Conservation (phyloP, 2,113 vertebrate species). For the Nettapus auritus region DNA sequence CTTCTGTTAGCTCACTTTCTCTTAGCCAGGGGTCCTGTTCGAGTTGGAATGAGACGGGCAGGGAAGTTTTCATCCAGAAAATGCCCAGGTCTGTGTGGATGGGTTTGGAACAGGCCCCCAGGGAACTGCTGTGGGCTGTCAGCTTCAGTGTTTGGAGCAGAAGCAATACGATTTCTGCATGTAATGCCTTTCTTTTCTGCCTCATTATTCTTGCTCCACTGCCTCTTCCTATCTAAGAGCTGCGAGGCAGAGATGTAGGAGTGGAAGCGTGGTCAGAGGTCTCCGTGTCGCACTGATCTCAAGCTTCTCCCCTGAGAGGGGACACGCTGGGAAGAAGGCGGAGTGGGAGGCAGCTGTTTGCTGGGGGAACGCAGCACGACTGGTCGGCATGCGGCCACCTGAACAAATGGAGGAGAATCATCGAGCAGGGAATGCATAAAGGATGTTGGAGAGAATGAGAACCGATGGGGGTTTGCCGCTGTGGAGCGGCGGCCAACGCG, state of each 20-base stretch:
- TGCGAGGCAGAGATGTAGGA: not conserved
- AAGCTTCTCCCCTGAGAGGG: not conserved
- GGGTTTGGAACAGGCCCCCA: not conserved
- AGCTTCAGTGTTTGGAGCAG: not conserved
- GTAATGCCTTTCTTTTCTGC: not conserved
- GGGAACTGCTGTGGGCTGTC: not conserved
- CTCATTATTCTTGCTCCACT: not conserved
- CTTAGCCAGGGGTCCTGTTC: not conserved
- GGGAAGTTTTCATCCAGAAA: not conserved
- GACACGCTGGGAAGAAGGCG: not conserved
- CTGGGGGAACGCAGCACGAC: not conserved
- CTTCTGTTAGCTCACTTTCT: not conserved
- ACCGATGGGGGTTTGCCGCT: not conserved
- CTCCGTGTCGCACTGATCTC: not conserved
- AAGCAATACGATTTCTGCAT: constrained; percentile 10
- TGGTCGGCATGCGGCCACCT: not conserved
- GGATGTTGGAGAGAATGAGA: not conserved
- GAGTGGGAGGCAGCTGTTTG: not conserved
- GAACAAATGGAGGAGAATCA: not conserved
- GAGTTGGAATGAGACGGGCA: not conserved
- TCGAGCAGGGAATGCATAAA: not conserved
- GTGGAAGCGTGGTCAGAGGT: not conserved
- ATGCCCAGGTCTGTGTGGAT: not conserved
- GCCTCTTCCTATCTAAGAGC: not conserved
- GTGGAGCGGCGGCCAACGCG: not conserved